Conservation (phyloP, 2,797 vertebrate genomes). For the Spatula versicolor region DNA sequence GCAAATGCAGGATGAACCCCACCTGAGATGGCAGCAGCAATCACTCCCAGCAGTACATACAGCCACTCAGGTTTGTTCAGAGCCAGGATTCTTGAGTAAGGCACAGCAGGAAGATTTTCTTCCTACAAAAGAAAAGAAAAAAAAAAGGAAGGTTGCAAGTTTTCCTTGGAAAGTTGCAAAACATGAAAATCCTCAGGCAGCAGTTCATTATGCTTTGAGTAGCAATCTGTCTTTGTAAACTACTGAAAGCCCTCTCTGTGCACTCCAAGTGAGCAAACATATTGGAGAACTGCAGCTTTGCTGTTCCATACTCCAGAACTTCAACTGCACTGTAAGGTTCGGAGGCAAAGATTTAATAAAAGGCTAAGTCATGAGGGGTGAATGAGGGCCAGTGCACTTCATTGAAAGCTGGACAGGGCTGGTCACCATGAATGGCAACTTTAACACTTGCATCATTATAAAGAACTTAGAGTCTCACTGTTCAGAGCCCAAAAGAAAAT, state of each 20-base stretch:
- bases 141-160: neutral
- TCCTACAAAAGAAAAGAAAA: slow-evolving; percentile 21
- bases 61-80: slow-evolving; percentile 76
- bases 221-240: neutral
- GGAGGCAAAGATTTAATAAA: neutral
- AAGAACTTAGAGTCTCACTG: neutral
- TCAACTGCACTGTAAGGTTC: neutral
- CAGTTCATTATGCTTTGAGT: neutral
- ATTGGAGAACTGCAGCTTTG: neutral
- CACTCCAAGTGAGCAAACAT: neutral
- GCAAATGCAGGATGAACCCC: slow-evolving; percentile 73
- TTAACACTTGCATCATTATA: neutral
- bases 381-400: neutral
- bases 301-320: neutral
- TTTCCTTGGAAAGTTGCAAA: neutral
- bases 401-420: neutral
- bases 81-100: slow-evolving; percentile 75
- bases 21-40: slow-evolving; percentile 76
- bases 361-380: neutral
- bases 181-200: neutral
- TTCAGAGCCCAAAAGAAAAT: neutral
- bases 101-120: slow-evolving; percentile 64
- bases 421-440: neutral
- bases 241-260: neutral
- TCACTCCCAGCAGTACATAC: slow-evolving; percentile 71